phyloP scores from a whole-genome alignment of 2,113 vertebrate species.

The Rhinolophus sinicus region DNA sequence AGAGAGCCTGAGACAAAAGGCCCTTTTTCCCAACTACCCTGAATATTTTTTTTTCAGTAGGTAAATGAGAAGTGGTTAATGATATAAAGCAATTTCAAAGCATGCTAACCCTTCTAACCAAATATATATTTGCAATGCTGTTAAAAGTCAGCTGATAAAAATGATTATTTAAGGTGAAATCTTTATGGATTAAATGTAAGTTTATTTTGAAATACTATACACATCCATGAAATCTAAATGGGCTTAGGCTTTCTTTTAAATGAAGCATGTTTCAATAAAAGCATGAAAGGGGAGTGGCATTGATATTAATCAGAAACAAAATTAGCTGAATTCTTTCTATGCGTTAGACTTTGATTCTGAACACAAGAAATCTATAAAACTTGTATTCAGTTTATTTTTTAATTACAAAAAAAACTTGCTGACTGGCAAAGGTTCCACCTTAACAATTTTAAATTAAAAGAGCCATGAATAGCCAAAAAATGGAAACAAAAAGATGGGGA shows the following conservation, averaged over 20 bases:
- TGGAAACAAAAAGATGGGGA: constrained; percentile 90
- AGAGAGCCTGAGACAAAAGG: constrained; percentile 78
- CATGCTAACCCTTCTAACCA: constrained; percentile 80
- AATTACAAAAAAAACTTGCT: constrained; percentile 44
- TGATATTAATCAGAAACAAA: constrained; percentile 53
- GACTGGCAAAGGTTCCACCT: constrained; percentile 87
- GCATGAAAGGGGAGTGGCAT: constrained; percentile 36
- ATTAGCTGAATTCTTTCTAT: constrained; percentile 65
- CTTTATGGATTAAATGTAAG: constrained; percentile 83
- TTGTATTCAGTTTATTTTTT: constrained; percentile 72
- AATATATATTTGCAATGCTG: constrained; percentile 75
- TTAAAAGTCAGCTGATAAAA: constrained; percentile 82
- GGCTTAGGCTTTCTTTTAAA: constrained; percentile 65
- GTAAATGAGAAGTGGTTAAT: constrained; percentile 88
- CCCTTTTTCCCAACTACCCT: constrained; percentile 72
- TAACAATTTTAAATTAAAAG: constrained; percentile 85
- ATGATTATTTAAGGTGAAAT: constrained; percentile 87
- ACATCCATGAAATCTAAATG: constrained; percentile 65
- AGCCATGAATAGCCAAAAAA: constrained; percentile 88
- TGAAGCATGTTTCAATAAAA: constrained; percentile 68
- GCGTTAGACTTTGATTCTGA: constrained; percentile 61
- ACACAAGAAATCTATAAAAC: constrained; percentile 75
- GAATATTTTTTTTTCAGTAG: constrained; percentile 74
- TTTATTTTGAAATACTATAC: constrained; percentile 60
- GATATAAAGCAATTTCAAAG: constrained; percentile 85